Conservation (phyloP, 2,797 vertebrate species). For the Coilia nasus region DNA sequence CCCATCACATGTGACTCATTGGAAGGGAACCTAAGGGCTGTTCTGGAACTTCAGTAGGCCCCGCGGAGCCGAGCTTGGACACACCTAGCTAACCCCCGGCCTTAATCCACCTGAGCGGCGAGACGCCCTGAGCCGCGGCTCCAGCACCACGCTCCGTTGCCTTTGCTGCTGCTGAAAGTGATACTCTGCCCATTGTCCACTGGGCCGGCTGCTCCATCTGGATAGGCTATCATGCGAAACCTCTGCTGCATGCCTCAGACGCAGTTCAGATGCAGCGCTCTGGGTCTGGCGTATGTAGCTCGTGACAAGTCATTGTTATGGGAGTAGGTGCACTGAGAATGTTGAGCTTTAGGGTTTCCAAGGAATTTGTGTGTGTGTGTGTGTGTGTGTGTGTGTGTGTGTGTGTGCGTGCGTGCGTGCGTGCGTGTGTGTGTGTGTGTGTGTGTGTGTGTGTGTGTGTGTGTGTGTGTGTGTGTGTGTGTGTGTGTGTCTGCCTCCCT, state of each 20-base stretch:
- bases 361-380: slow-evolving; percentile 12
- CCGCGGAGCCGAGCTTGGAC: neutral
- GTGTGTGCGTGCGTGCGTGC: neutral
- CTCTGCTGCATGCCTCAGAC: neutral
- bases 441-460: slow-evolving; percentile 7
- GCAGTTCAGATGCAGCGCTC: neutral
- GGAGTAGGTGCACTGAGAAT: neutral
- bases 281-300: neutral
- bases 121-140: neutral
- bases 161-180: neutral
- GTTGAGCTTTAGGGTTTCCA: neutral
- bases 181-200: neutral
- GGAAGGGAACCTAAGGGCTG: neutral
- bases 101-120: slow-evolving; percentile 7
- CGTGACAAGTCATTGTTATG: slow-evolving; percentile 18
- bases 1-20: neutral
- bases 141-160: neutral
- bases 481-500: slow-evolving; percentile 54
- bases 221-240: neutral
- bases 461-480: neutral
- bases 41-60: neutral
- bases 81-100: neutral
- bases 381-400: slow-evolving; percentile 11
- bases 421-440: neutral
- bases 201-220: neutral